Percentiles rank a stretch among this genome's conserved stretches.
Conservation (phyloP, 2,113 vertebrate species). For the Silurus glanis region DNA sequence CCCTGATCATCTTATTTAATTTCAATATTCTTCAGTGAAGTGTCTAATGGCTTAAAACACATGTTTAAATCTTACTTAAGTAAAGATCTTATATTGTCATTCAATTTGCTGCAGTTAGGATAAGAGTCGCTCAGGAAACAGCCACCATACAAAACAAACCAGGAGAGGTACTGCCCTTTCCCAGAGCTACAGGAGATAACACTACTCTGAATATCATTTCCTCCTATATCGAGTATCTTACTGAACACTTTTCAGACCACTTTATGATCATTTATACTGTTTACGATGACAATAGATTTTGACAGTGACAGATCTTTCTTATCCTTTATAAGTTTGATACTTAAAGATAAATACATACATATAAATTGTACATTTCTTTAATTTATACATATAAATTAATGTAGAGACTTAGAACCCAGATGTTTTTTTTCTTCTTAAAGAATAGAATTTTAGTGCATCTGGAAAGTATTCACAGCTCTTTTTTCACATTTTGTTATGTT, state of each 20-base stretch:
- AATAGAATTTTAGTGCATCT: too few species aligned
- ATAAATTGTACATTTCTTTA: too few species aligned
- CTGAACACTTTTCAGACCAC: not conserved
- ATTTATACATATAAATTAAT: not conserved
- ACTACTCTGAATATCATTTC: not conserved
- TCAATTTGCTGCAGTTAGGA: not conserved
- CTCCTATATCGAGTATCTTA: not conserved
- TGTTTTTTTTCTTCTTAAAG: not conserved
- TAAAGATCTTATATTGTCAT: not conserved
- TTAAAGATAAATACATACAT: not conserved
- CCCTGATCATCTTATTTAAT: not conserved
- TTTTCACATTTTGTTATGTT: too few species aligned
- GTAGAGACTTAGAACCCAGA: not conserved
- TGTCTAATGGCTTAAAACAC: not conserved
- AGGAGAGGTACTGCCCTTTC: not conserved
- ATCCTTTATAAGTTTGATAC: not conserved
- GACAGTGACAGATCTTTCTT: not conserved
- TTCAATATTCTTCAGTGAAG: not conserved
- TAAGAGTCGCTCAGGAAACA: not conserved
- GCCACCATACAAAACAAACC: not conserved
- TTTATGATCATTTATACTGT: not conserved
- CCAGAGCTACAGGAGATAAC: not conserved
- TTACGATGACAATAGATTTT: not conserved
- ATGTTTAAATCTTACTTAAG: not conserved
- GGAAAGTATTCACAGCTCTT: too few species aligned